Evolutionary conservation across 2,797 vertebrate genomes (phyloP).

Genomic region (Botia kubotai): DNA sequence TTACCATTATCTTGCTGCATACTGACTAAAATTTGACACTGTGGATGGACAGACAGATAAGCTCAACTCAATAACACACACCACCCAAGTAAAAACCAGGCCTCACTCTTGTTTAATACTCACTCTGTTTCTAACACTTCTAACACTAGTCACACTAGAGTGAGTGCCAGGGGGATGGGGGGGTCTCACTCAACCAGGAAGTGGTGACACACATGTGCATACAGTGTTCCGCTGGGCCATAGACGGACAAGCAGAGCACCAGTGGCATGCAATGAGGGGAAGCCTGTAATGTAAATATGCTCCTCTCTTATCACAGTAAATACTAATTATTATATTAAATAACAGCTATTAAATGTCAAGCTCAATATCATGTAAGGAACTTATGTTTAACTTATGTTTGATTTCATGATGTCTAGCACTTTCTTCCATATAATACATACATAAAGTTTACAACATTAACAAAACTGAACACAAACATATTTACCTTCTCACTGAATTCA

Average conservation of each 20-base stretch:
- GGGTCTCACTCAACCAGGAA: constrained; percentile 34
- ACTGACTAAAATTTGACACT: constrained; percentile 78
- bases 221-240: constrained; percentile 43
- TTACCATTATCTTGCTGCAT: constrained; percentile 52
- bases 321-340: no score
- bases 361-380: no score
- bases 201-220: constrained; percentile 35
- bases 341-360: no score
- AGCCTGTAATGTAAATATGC: no score
- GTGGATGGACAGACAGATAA: constrained; percentile 75
- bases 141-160: constrained; percentile 72
- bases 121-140: background rate
- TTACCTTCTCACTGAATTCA: no score
- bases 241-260: constrained; percentile 46
- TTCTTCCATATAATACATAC: no score
- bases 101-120: constrained; percentile 42
- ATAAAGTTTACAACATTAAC: no score
- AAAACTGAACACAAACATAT: no score
- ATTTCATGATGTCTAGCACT: no score
- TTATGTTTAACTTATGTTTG: no score
- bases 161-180: constrained; percentile 56
- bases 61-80: constrained; percentile 55
- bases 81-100: constrained; percentile 40
- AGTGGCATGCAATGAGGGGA: no score
- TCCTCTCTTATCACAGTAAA: no score